A percentile compares a stretch with the other conserved stretches of the same genome.
phyloP scores from a whole-genome alignment of 2,797 vertebrate genomes.

The Periparus ater region DNA sequence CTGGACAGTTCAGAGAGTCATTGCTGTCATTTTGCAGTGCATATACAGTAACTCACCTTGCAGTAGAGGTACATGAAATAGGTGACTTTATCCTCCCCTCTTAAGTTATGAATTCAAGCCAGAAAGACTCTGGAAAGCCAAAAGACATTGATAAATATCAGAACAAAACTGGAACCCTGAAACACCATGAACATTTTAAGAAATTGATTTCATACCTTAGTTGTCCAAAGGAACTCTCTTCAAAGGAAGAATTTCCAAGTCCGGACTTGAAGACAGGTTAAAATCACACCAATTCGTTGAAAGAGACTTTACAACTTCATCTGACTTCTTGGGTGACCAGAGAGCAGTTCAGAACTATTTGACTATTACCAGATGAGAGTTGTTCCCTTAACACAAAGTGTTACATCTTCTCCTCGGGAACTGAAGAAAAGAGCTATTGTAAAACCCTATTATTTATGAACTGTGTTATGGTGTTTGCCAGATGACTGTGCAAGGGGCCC shows the following conservation, averaged over 20 bases:
- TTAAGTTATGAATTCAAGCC: not conserved
- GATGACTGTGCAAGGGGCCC: not conserved
- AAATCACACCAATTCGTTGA: not conserved
- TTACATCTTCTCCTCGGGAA: not conserved
- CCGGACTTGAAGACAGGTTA: not conserved
- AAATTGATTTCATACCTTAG: not conserved
- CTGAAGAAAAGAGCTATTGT: conserved; percentile 34
- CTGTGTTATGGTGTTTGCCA: conserved; percentile 30
- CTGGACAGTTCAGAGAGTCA: not conserved
- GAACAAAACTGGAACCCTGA: not conserved
- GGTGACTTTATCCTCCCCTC: not conserved
- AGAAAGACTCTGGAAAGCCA: not conserved
- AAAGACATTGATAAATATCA: not conserved
- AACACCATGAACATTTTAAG: not conserved
- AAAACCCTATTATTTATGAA: conserved; percentile 34
- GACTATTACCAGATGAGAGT: conserved; percentile 5
- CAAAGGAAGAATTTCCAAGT: not conserved
- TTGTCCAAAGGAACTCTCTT: not conserved
- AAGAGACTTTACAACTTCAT: not conserved
- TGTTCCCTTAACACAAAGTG: not conserved
- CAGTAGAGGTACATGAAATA: not conserved
- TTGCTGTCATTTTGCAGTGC: not conserved
- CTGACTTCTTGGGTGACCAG: not conserved
- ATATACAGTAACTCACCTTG: not conserved
- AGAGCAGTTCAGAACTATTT: conserved; percentile 21